phyloP scores from a whole-genome alignment of 2,113 vertebrate genomes.

The Boulengeromyrus knoepffleri region DNA sequence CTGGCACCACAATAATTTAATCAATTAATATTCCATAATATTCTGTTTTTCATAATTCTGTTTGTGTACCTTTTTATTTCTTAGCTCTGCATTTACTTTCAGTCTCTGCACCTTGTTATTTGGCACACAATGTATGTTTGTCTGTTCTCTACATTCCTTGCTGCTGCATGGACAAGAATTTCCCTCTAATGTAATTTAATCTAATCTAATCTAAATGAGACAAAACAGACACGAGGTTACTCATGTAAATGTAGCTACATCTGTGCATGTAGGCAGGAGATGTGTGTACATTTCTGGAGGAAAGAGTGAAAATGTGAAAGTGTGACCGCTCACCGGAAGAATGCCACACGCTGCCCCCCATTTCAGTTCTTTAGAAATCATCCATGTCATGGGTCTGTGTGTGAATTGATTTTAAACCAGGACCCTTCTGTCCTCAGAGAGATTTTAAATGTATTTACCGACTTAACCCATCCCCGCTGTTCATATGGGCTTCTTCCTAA shows the following conservation, averaged over 20 bases:
- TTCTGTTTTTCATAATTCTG: background rate
- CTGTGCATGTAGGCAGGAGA: background rate
- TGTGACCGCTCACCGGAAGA: background rate
- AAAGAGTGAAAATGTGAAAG: background rate
- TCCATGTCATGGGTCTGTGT: background rate
- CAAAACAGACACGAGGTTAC: background rate
- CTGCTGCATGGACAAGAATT: background rate
- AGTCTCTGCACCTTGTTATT: background rate
- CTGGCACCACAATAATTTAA: background rate
- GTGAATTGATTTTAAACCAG: background rate
- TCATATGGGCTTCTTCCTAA: background rate
- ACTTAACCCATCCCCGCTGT: background rate
- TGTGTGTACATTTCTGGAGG: background rate
- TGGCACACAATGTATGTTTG: background rate
- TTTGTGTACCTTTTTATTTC: background rate
- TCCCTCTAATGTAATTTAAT: background rate
- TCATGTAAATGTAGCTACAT: background rate
- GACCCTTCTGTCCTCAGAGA: background rate
- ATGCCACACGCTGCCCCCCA: background rate
- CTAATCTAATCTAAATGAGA: background rate
- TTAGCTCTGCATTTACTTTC: background rate
- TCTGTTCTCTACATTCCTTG: background rate
- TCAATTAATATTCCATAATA: background rate
- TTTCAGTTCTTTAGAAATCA: background rate
- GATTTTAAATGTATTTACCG: background rate